These are phyloP conservation scores for Loxodonta africana DNA, from an alignment of 2,113 vertebrate genomes.

Conservation along the genomic window DNA sequence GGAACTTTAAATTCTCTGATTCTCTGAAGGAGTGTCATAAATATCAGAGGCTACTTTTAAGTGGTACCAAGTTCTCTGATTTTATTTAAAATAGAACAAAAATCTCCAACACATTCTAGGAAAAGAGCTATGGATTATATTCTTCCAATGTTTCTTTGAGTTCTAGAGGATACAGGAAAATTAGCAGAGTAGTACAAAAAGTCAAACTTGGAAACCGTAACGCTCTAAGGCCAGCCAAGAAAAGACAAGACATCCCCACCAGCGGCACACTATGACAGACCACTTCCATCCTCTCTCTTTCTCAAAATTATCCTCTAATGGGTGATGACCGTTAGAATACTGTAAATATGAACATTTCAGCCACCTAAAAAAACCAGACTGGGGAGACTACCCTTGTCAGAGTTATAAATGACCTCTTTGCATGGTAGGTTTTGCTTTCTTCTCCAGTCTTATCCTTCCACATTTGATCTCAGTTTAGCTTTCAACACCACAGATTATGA, in stretches of 20 bases:
- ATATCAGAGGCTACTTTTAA: not conserved
- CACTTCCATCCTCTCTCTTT: not conserved
- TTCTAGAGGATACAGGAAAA: conserved; percentile 7
- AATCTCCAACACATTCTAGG: not conserved
- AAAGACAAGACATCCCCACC: not conserved
- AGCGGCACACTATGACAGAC: not conserved
- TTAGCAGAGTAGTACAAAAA: conserved; percentile 16
- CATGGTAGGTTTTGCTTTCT: conserved; percentile 60
- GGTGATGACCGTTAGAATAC: not conserved
- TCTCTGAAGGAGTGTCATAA: not conserved
- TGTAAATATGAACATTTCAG: conserved; percentile 4
- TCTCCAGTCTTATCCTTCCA: not conserved
- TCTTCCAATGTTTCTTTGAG: not conserved
- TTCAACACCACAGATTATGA: conserved; percentile 70
- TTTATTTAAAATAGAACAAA: conserved; percentile 55
- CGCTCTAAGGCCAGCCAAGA: not conserved
- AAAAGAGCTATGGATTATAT: not conserved
- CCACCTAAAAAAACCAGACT: not conserved
- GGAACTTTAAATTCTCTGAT: not conserved
- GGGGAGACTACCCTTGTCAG: not conserved
- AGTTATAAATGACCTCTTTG: conserved; percentile 27
- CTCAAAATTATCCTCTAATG: not conserved
- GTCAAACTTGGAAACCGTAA: not conserved
- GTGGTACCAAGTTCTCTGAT: not conserved
- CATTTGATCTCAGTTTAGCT: conserved; percentile 53